Base-by-base conservation (phyloP, 2,888 invertebrate species). In the Luffia ferchaultella region DNA sequence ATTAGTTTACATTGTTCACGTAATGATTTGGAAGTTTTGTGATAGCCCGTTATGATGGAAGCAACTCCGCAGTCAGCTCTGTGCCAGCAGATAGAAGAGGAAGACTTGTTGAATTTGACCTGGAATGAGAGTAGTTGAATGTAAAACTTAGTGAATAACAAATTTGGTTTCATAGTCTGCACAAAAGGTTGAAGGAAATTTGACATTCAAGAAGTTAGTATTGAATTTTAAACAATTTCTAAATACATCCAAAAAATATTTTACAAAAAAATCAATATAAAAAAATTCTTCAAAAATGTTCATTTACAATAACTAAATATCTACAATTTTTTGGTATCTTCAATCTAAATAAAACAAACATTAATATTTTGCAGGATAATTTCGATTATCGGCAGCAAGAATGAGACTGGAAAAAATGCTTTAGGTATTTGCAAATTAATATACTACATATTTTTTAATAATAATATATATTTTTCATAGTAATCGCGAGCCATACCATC, bases 41-140 rank as follows among this genome's bases (percentile, higher is more conserved):
- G 73, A 0, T 84, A 85, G 0, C 85, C 85, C 0, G 71, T 60
- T 5, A 85, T 62, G 1, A 65, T 64, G 0, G 77, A 66, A 9
- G 69, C 62, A 0, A 79, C 67, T 0, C 85, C 85, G 50, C 85
- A 86, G 41, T 66, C 63, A 0, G 85, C 76, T 0, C 70, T 65
- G 47, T 69, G 65, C 62, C 76, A 85, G 30, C 82, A 77, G 17
- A 86, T 78, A 70, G 78, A 80, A 50, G 75, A 73, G 15, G 71
- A 73, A 18, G 84, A 76, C 54, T 79, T 69, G 58, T 86, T 85
- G 64, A 86, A 86, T 48, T 76, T 49, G 1, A 84, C 73, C 80
- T 82, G 70, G 0, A 68, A 71, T 51, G 2, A 20, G 45, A 20
- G 5, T 18, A 19, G 12, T 18, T 9, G 12, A 15, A 16, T 43